These are phyloP conservation scores for Enteromius anoplus DNA, from an alignment of 2,797 vertebrate genomes.

Conservation along the genomic window DNA sequence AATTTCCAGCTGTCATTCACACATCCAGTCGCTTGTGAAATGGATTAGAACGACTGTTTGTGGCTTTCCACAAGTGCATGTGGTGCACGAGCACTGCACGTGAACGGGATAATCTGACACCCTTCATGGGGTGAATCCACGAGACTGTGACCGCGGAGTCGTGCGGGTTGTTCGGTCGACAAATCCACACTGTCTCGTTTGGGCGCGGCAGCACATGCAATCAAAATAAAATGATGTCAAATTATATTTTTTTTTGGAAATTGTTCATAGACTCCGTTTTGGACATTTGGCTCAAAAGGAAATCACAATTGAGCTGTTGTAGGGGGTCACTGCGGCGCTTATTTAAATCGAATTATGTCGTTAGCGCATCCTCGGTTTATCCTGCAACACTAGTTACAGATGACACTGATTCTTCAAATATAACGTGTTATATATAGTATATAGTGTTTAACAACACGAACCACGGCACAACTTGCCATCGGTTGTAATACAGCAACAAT, in stretches of 20 bases:
- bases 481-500: background rate
- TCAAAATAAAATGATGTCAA: background rate
- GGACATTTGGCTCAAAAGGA: too few species aligned
- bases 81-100: conserved; percentile 12
- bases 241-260: background rate
- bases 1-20: background rate
- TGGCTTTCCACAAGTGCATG: background rate
- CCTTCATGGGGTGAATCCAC: conserved; percentile 13
- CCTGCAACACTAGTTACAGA: background rate
- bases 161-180: background rate
- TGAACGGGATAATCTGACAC: conserved; percentile 29
- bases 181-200: background rate
- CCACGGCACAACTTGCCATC: background rate
- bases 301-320: background rate
- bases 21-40: background rate
- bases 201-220: conserved; percentile 20
- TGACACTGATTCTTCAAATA: background rate
- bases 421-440: background rate
- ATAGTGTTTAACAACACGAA: background rate
- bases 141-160: conserved; percentile 7
- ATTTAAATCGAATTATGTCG: background rate
- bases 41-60: background rate
- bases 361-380: background rate
- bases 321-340: conserved; percentile 1
- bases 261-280: background rate